A percentile compares a stretch with the other conserved stretches of the same genome.
Evolutionary conservation across 1,140 invertebrate genomes (phyloP).

Genomic region (Drosophila fuyamai): DNA sequence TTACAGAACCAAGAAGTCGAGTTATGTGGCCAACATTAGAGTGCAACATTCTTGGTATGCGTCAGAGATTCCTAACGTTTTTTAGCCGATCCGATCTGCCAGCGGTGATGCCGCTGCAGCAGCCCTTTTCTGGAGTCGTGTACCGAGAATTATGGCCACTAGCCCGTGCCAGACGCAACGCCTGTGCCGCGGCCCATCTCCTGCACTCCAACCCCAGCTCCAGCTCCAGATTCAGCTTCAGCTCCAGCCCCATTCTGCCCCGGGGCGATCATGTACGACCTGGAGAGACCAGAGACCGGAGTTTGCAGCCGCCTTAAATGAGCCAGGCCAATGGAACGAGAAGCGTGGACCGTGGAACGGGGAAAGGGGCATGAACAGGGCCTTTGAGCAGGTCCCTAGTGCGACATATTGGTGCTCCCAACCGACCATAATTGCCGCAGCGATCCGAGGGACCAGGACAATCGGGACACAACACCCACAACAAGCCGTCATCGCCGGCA

Average conservation of each 20-base stretch:
- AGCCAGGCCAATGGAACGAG: not conserved
- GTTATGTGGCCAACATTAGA: slow-evolving; percentile 11
- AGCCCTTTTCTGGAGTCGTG: slow-evolving; percentile 53
- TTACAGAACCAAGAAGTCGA: not conserved
- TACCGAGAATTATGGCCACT: slow-evolving; percentile 71
- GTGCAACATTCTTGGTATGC: slow-evolving; percentile 30
- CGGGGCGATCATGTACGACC: slow-evolving; percentile 82
- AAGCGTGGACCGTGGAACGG: slow-evolving; percentile 6
- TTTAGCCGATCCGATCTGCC: slow-evolving; percentile 55
- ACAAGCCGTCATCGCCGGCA: slow-evolving; percentile 66
- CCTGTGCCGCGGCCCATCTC: slow-evolving; percentile 55
- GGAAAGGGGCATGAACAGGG: slow-evolving; percentile 14
- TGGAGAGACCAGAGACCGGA: slow-evolving; percentile 42
- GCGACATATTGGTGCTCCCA: slow-evolving; percentile 67
- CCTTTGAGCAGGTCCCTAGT: slow-evolving; percentile 46
- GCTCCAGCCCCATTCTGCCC: slow-evolving; percentile 45
- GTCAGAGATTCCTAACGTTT: slow-evolving; percentile 42
- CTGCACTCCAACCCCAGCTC: slow-evolving; percentile 12
- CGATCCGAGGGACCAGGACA: slow-evolving; percentile 50
- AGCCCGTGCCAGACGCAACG: slow-evolving; percentile 77
- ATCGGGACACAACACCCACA: slow-evolving; percentile 74
- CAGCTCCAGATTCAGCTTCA: slow-evolving; percentile 17
- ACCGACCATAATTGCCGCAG: slow-evolving; percentile 66
- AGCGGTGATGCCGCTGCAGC: slow-evolving; percentile 37
- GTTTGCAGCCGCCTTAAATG: slow-evolving; percentile 78